Evolutionary conservation across 2,888 invertebrate genomes (phyloP).

Genomic region (Cylloceria caligata): DNA sequence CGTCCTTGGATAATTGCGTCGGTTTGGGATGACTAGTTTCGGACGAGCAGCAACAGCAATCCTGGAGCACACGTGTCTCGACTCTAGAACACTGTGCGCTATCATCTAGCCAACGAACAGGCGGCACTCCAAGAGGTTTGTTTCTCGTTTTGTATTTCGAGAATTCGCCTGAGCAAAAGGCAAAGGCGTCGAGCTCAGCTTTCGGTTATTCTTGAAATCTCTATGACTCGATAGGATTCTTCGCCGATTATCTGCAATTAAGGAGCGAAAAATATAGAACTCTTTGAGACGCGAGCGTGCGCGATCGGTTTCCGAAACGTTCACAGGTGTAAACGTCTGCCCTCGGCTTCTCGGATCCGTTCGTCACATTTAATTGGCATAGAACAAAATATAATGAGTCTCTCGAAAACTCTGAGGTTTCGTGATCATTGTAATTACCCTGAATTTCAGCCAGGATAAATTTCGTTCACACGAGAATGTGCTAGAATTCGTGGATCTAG

Average conservation of each 20-base stretch:
- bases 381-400: conserved; percentile 32
- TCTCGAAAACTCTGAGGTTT: conserved; percentile 28
- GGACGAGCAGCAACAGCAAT: conserved; percentile 24
- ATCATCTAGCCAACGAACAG: conserved; percentile 49
- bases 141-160: conserved; percentile 59
- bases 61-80: conserved; percentile 43
- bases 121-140: conserved; percentile 31
- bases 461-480: conserved; percentile 43
- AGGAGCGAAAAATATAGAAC: conserved; percentile 44
- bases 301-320: conserved; percentile 31
- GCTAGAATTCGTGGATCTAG: conserved; percentile 16
- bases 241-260: conserved; percentile 70
- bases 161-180: conserved; percentile 45
- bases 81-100: conserved; percentile 49
- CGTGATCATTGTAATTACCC: conserved; percentile 62
- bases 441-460: conserved; percentile 3
- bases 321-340: conserved; percentile 68
- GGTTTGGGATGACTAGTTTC: conserved; percentile 67
- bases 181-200: conserved; percentile 65
- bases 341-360: conserved; percentile 14
- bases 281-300: conserved; percentile 27
- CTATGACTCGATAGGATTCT: conserved; percentile 57
- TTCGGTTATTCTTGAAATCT: conserved; percentile 69
- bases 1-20: conserved; percentile 82
- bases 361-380: conserved; percentile 59